Evolutionary conservation across 2,888 invertebrate species (phyloP), one percentile per base, ranked within the genome.

Genomic region (Clanis bilineata): DNA sequence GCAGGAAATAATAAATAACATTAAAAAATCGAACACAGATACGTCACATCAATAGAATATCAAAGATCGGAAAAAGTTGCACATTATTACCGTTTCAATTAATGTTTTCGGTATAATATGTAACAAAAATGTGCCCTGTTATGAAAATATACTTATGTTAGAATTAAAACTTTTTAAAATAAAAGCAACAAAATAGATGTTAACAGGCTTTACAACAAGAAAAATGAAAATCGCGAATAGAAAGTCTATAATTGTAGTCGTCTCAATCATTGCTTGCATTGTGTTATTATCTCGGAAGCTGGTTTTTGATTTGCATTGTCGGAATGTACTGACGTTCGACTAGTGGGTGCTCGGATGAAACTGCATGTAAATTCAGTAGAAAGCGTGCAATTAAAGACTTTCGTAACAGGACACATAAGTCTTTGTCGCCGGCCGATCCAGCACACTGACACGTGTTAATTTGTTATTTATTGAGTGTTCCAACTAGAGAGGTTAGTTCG

Each of bases 331-430:
- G n/a, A n/a, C n/a, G n/a, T n/a, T n/a, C n/a, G n/a, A n/a, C n/a
- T 10, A 7, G 28, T 10, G 10, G 10, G 18, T 18, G 7, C 51
- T 15, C 32, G 32, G 51, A 51, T 51, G 51, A 10, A 28, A 32
- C 51, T n/a, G 28, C 76, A 77, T 79, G 77, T 83, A 80, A 83
- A 84, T 82, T 77, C 28, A 80, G 79, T 78, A 75, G 80, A 82
- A 79, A 83, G 80, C 71, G 69, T 68, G 73, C 77, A 82, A 82
- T 83, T 81, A 82, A 73, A 61, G 71, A 74, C 75, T 79, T 76
- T 77, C 73, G 68, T 72, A 79, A 77, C 77, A 70, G 68, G 68
- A 67, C 63, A 63, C 63, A 64, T 67, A 64, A 67, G 64, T 70
- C 68, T 64, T 64, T 61, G 60, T 64, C 57, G 66, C 63, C 68